Evolutionary conservation across 1,140 invertebrate species (phyloP), one percentile per base, ranked within the genome.

Genomic region (Drosophila nigrodunni): DNA sequence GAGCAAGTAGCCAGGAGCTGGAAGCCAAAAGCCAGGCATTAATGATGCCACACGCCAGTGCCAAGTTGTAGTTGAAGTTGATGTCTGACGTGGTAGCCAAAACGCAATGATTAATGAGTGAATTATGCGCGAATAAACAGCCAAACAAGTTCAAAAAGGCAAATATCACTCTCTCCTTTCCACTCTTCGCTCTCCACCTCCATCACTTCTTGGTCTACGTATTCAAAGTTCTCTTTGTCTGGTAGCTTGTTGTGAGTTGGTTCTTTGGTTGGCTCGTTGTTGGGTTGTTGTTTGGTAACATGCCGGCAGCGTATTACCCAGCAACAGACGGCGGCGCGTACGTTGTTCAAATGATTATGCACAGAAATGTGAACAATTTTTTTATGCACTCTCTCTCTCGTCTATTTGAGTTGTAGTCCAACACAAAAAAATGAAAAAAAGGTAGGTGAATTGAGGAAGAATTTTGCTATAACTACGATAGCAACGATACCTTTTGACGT

Each of bases 61-160:
- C 47, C 49, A 61, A 44, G 58, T 58, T 62, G 44, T 64, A 87
- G 82, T 80, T 37, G 41, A 61, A 44, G 58, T 58, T 62, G 44
- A 70, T 88, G 82, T 80, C 83, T 88, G 85, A 83, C 74, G 75
- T 83, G 72, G 69, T 78, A 71, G 83, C 77, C 83, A 82, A 88
- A 89, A 85, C 78, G 85, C 88, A 85, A 88, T 88, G 85, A 88
- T 88, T 88, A 88, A 88, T 88, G 85, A 88, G 85, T 88, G 85
- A 88, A 88, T 88, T 88, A 89, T 88, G 85, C 85, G 85, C 85
- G 85, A 88, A 88, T 88, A 88, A 88, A 88, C 85, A 88, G 80
- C 78, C 78, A 89, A 89, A 68, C 80, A 80, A 80, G 83, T 80
- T 80, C 77, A 80, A 77, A 80, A 70, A 74, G 60, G 66, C 80